phyloP scores from a whole-genome alignment of 2,888 invertebrate species.

The Dimorphilus gyrociliatus region DNA sequence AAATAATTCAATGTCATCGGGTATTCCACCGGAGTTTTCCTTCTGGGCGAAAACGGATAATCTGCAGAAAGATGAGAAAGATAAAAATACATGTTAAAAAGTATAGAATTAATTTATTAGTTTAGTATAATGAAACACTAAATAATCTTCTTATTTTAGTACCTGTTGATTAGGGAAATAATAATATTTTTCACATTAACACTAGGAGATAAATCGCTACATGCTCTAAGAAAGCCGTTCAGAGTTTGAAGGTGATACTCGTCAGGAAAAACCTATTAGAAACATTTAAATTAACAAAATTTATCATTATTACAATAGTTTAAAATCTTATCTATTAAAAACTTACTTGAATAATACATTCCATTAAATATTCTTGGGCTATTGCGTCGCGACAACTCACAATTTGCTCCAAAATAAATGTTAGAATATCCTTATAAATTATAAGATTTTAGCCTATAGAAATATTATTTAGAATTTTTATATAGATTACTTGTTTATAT shows the following conservation, averaged over 20 bases:
- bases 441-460: no score
- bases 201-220: conserved; percentile 81
- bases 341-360: conserved; percentile 81
- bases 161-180: conserved; percentile 74
- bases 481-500: conserved; percentile 71
- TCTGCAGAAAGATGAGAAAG: neutral
- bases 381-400: conserved; percentile 95
- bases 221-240: conserved; percentile 84
- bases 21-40: conserved; percentile 48
- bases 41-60: conserved; percentile 26
- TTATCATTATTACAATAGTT: no score
- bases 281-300: conserved; percentile 1
- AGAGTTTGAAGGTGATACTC: conserved; percentile 93
- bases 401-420: conserved; percentile 91
- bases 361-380: conserved; percentile 98
- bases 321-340: no score
- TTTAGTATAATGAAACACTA: conserved; percentile 6
- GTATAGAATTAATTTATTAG: no score
- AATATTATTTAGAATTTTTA: no score
- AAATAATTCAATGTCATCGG: conserved; percentile 78
- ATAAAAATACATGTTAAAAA: neutral
- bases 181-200: conserved; percentile 98
- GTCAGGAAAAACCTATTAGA: conserved; percentile 70
- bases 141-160: conserved; percentile 5
- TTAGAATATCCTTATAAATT: conserved; percentile 54